A percentile compares a stretch with the other conserved stretches of the same genome.
Evolutionary conservation across 2,113 vertebrate genomes (phyloP).

Genomic region (Nycticorax nycticorax): DNA sequence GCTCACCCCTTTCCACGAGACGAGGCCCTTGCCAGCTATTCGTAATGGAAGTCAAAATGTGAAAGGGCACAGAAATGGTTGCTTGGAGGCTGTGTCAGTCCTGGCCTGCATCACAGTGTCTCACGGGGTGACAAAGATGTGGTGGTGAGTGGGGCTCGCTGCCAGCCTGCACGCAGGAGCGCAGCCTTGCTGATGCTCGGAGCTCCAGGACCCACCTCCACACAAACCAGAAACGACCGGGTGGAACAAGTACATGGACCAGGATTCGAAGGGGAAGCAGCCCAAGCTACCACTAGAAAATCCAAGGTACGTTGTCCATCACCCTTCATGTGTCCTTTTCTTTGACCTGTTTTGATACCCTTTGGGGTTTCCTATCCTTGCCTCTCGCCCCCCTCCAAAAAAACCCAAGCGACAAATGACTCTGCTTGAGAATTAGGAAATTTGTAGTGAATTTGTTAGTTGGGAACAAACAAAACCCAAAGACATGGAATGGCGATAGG

Average conservation of each 20-base stretch:
- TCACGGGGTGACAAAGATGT: neutral
- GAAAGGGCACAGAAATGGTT: neutral
- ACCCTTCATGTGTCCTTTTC: neutral
- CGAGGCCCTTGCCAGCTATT: no score
- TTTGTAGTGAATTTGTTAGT: neutral
- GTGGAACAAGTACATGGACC: neutral
- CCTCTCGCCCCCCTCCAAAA: no score
- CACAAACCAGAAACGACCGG: rapidly evolving
- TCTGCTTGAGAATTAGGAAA: neutral
- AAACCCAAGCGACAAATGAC: neutral
- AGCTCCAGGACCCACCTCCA: neutral
- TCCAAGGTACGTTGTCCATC: rapidly evolving
- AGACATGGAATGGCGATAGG: rapidly evolving
- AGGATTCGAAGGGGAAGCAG: neutral
- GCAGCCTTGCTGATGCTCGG: neutral
- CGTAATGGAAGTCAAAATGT: rapidly evolving
- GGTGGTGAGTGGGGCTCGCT: no score
- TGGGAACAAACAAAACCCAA: neutral
- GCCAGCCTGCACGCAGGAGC: neutral
- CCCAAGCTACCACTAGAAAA: neutral
- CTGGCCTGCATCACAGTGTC: neutral
- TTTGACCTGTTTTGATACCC: neutral
- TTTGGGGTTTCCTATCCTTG: neutral
- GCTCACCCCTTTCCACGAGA: neutral
- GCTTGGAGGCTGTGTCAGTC: neutral